Percentiles rank a stretch among this genome's conserved stretches.
Conservation (phyloP, 2,113 vertebrate species). For the Chaetops frenatus region DNA sequence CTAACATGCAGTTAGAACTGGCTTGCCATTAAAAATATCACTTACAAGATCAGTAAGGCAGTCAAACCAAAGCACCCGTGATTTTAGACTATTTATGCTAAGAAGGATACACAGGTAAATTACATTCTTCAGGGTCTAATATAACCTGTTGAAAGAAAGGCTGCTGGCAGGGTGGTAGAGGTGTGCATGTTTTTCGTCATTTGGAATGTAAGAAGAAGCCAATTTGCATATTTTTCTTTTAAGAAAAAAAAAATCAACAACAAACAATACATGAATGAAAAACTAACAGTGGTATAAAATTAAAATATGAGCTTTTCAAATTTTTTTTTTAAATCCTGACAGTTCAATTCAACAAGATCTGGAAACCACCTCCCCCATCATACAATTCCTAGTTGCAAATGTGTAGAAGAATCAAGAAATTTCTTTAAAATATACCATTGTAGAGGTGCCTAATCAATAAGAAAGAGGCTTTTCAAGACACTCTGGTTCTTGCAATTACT, state of each 20-base stretch:
- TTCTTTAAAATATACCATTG: background rate
- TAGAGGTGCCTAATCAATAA: background rate
- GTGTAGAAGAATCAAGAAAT: background rate
- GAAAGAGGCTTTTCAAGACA: background rate
- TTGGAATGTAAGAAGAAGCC: background rate
- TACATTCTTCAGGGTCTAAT: constrained; percentile 17
- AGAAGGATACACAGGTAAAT: background rate
- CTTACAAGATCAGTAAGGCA: constrained; percentile 28
- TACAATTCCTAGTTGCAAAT: background rate
- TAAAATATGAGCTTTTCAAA: background rate
- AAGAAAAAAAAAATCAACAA: background rate
- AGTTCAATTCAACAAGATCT: background rate
- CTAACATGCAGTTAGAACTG: background rate
- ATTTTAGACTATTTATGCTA: background rate
- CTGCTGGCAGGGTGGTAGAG: background rate
- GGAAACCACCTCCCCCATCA: background rate
- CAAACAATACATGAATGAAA: background rate
- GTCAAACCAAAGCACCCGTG: constrained; percentile 11
- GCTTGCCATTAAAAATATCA: background rate
- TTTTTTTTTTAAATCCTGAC: background rate
- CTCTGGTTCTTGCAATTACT: background rate
- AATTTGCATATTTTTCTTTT: background rate
- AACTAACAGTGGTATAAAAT: background rate
- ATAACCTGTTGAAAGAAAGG: background rate
- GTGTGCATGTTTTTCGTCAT: background rate